Evolutionary conservation across 2,113 vertebrate genomes (phyloP), one percentile per base, ranked within the genome.

Genomic region (Physeter macrocephalus): DNA sequence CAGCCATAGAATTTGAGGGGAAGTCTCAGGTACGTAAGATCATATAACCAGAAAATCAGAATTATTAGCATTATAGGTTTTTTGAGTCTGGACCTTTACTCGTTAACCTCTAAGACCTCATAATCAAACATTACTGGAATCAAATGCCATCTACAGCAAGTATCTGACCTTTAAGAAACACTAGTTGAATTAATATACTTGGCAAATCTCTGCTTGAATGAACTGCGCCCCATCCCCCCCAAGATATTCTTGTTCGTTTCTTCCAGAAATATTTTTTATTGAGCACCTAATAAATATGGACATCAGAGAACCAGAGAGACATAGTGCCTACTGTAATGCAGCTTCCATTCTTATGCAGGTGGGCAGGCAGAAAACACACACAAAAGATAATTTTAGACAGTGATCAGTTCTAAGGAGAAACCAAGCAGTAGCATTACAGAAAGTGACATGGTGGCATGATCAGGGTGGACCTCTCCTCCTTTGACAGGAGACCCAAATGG

Each of bases 241-340:
- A 2, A 3, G 31, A 57, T 41, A 82, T 61, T 85, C 31, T 85
- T 34, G 46, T 52, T 87, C 17, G 23, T 66, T 59, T 89, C 52
- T 86, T 92, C 59, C 25, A 88, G 66, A 59, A 49, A 2, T 64
- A 46, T 77, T 97, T 96, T 96, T 95, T 77, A 74, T 34, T 57
- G 88, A 80, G 62, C n/a, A 86, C 9, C 78, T 87, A 41, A 6
- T 49, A 29, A n/a, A 11, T 41, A 21, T 3, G 34, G 67, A 20
- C 39, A 77, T 46, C 71, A 72, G 17, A 20, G 69, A 87, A 41
- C 31, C 29, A 25, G n/a, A 88, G 18, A 85, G 41, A 43, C 27
- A 18, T 18, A 36, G 20, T 41, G 8, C 13, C 18, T 39, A 5
- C 17, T 41, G 12, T 18, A 59, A 41, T 31, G 7, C 36, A n/a